These are phyloP conservation scores for Synergus laeviventris DNA, from an alignment of 2,888 invertebrate species.

Conservation along the genomic window DNA sequence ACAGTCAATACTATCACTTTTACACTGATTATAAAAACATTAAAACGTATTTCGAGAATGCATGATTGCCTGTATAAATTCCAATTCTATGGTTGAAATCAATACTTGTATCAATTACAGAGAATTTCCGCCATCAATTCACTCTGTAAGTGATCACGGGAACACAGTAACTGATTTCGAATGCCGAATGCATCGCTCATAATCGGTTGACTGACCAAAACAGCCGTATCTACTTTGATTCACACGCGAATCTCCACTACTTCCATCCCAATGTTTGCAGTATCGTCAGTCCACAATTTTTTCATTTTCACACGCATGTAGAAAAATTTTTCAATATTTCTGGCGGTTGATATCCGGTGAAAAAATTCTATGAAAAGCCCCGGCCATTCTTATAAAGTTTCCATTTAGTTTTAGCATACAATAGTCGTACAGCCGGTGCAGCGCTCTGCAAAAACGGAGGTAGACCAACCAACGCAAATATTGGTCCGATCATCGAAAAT, in stretches of 20 bases:
- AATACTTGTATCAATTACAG: not conserved
- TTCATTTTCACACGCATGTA: not conserved
- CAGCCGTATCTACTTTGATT: not conserved
- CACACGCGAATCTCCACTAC: not conserved
- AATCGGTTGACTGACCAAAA: slow-evolving; percentile 20
- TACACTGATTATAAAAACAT: no score
- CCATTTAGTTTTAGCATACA: slow-evolving; percentile 16
- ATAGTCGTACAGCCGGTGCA: slow-evolving; percentile 4
- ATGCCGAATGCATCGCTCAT: not conserved
- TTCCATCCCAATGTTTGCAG: not conserved
- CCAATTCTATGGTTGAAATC: not conserved
- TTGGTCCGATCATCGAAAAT: slow-evolving; percentile 40
- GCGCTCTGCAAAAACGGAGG: slow-evolving; percentile 32
- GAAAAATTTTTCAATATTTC: not conserved
- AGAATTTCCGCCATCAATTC: not conserved
- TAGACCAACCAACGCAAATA: slow-evolving; percentile 43
- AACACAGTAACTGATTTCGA: not conserved
- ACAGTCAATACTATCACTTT: no score
- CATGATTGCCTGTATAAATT: not conserved
- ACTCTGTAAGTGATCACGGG: not conserved
- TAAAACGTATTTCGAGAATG: not conserved
- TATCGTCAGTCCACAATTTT: not conserved
- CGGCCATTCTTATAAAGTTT: slow-evolving; percentile 15
- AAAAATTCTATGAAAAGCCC: not conserved
- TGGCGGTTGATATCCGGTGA: not conserved